Evolutionary conservation across 1,140 invertebrate genomes (phyloP), one percentile per base, ranked within the genome.

Genomic region (Apis cerana): DNA sequence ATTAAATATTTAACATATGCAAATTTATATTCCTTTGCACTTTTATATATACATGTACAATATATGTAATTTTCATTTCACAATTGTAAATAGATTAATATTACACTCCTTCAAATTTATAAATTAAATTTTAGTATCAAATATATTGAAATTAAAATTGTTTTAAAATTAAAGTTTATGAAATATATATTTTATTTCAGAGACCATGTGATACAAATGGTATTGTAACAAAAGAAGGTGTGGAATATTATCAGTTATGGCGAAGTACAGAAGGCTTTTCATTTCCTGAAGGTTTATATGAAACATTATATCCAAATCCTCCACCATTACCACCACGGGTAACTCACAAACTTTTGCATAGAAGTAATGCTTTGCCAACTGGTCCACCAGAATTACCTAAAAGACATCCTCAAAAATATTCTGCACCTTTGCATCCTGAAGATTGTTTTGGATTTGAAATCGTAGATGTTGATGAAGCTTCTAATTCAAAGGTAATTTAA

Each of bases 361-460:
- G 96, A 89, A 95, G 94, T 79, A 95, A 96, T 86, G 96, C 96
- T 83, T 90, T 92, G 74, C 92, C 92, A 27, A 92, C 92, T 11
- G 85, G 89, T 15, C 95, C 95, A 61, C 84, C 91, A 52, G 92
- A 93, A 72, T 86, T 93, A 85, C 88, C 92, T 13, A 92, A 90
- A 77, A 93, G 96, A 82, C 95, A 96, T 91, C 92, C 92, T 78
- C 93, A 95, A 72, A 96, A 95, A 69, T 88, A 91, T 62, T 79
- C 89, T 19, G 80, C 90, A 56, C 92, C 92, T 0, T 82, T 93
- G 59, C 91, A 94, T 83, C 95, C 95, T 7, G 96, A 97, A 94
- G 97, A 97, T 91, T 95, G 96, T 75, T 97, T 97, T 91, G 96
- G 95, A 81, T 97, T 97, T 92, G 97, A 97, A 92, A 95, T 97